These are phyloP conservation scores for Macrosteles quadrilineatus DNA, from an alignment of 1,140 invertebrate species.

Conservation along the genomic window DNA sequence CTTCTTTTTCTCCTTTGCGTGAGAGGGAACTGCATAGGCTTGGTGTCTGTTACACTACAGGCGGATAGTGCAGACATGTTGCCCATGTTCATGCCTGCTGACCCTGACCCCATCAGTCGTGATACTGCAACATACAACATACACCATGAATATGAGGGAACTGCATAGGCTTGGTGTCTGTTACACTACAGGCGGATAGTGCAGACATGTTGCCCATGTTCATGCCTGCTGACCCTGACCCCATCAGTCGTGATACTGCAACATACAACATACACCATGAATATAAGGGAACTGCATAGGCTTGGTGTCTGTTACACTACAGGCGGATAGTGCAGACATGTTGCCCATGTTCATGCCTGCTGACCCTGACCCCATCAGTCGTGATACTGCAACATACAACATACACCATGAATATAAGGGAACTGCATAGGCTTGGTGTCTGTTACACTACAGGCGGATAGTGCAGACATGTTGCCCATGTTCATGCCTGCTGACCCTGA, in stretches of 20 bases:
- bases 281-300: conserved; percentile 90
- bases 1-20: conserved; percentile 90
- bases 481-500: conserved; percentile 78
- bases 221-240: conserved; percentile 76
- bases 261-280: conserved; percentile 63
- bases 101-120: conserved; percentile 81
- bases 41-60: conserved; percentile 68
- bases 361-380: conserved; percentile 81
- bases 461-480: conserved; percentile 78
- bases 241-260: conserved; percentile 89
- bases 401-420: conserved; percentile 85
- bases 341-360: conserved; percentile 84
- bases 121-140: conserved; percentile 73
- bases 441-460: conserved; percentile 60
- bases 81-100: conserved; percentile 81
- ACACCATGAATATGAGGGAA: conserved; percentile 89
- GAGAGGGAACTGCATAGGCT: conserved; percentile 89
- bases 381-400: conserved; percentile 72
- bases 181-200: conserved; percentile 60
- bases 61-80: conserved; percentile 71
- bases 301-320: conserved; percentile 71
- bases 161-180: conserved; percentile 85
- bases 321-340: conserved; percentile 66
- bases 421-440: conserved; percentile 90
- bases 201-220: conserved; percentile 81